Evolutionary conservation across 1,140 invertebrate species (phyloP), one percentile per base, ranked within the genome.

Genomic region (Planococcus citri): DNA sequence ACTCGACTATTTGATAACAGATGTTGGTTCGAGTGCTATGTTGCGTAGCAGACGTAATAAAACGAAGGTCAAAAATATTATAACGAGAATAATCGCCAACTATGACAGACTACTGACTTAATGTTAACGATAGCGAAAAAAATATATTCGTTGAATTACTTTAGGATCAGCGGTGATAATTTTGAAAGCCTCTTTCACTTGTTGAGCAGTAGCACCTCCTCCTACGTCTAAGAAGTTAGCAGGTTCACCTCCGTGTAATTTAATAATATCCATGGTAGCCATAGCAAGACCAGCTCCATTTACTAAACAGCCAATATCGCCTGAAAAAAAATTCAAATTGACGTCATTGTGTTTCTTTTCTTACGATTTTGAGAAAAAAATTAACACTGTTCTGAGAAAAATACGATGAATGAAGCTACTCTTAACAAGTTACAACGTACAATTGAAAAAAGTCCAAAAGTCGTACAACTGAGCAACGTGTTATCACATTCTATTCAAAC

Each of bases 251-350:
- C 94, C 94, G 78, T 95, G 91, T 1, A 96, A 79, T 76, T 93
- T 94, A 57, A 97, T 96, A 33, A 97, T 94, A 75, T 97, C 94
- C 94, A 97, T 95, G n/a, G 94, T 97, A 27, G 94, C 95, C 95
- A 98, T 98, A 8, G 95, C 95, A n/a, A 98, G 80, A 25, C 95
- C 95, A 73, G 95, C 95, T 22, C 95, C 95, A 81, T 98, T 98
- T 0, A 98, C 95, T 82, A 82, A 71, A 73, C 79, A 82, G 20
- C 80, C 80, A 74, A 82, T 82, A 71, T 77, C 75, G 37, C 78
- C 78, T 79, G 70, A 51, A n/a, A 68, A 33, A n/a, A 38, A 71
- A 27, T 70, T 17, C 3, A 33, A 3, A 33, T 3, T 51, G 17
- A 51, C 6, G 17, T 51, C 4, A 17, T n/a, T 9, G 12, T 17